Evolutionary conservation across 2,113 vertebrate species (phyloP), one percentile per base, ranked within the genome.

Genomic region (Prochilodus magdalenae): DNA sequence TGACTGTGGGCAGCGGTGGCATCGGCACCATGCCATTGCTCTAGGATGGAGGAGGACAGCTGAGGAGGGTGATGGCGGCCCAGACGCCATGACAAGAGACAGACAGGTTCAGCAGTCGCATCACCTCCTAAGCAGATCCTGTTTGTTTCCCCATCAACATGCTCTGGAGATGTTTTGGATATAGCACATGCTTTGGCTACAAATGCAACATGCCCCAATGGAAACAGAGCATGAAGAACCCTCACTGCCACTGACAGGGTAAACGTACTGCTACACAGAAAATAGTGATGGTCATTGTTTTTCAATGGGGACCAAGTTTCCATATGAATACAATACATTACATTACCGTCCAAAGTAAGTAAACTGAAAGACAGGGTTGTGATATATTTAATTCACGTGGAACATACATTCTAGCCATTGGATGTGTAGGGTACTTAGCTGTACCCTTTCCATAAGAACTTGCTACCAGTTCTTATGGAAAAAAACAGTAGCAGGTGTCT

Each of bases 121-220:
- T 59, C 15, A 44, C 33, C 63, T 71, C 13, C 30, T 27, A 36
- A 44, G 22, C 24, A 71, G 26, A 59, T n/a, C 26, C 24, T 80
- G 78, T 80, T 73, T 73, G 57, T 73, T 80, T 47, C 33, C 78
- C 51, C 26, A 51, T 81, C 44, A 74, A 65, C 70, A 73, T 33
- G 14, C 40, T 53, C 16, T 63, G 66, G 29, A 55, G 22, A 47
- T 70, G 22, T 51, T 55, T 27, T 49, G 57, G 57, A 13, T 60
- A 60, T 26, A 26, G 57, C 30, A 59, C 30, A 60, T 16, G 40
- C 33, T 44, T n/a, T 75, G 73, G 14, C 1, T 36, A 47, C 24
- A 47, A 62, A 62, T 62, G n/a, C 62, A 36, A 60, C 57, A 60
- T 60, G 57, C 57, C 24, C 57, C 22, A 60, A 26, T 60, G 57